phyloP scores from a whole-genome alignment of 2,888 invertebrate genomes.

The Standfussiana lucernea region DNA sequence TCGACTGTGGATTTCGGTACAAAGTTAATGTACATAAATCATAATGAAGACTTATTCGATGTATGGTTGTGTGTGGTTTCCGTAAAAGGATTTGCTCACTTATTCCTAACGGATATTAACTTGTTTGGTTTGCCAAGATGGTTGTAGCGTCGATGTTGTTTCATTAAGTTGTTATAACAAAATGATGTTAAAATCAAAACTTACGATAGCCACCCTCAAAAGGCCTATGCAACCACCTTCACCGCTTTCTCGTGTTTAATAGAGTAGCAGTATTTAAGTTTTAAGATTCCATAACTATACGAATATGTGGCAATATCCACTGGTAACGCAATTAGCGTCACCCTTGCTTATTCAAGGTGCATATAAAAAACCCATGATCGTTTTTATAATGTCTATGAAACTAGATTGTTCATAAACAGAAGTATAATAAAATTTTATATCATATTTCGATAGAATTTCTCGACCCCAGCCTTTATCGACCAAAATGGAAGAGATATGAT shows the following conservation, averaged over 20 bases:
- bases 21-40: constrained; percentile 41
- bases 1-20: constrained; percentile 23
- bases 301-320: neutral
- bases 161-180: too few relatives aligned
- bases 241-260: too few relatives aligned
- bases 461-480: neutral
- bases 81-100: neutral
- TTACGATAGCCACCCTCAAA: too few relatives aligned
- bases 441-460: neutral
- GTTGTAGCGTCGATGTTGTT: neutral
- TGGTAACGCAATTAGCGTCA: neutral
- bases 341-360: neutral
- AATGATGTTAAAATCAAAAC: too few relatives aligned
- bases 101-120: neutral
- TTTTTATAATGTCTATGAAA: neutral
- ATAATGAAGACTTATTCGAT: constrained; percentile 11
- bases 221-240: too few relatives aligned
- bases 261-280: too few relatives aligned
- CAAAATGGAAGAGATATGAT: neutral
- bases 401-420: neutral
- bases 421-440: neutral
- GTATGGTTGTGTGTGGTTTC: neutral
- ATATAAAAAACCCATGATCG: neutral
- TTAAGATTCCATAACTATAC: too few relatives aligned
- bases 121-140: neutral